Base-by-base conservation (phyloP, 2,113 vertebrate genomes). In the Parotia lawesii region DNA sequence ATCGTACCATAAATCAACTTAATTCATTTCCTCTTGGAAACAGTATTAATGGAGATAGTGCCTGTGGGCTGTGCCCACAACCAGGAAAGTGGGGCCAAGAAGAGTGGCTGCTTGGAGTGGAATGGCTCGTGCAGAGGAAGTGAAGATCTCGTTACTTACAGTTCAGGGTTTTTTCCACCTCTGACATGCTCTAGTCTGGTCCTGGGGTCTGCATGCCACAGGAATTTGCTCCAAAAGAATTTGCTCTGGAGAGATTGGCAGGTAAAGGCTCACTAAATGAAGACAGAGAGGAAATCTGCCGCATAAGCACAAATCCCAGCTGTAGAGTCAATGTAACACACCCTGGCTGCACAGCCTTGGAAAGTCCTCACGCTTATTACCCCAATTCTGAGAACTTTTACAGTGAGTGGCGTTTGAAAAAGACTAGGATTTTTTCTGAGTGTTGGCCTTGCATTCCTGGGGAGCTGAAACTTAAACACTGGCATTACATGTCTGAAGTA, bases 401-500 rank as follows among this genome's bases (percentile, higher is more conserved):
- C 10, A 11, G 1, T 18, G 8, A 16, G 21, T 37, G 8, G 10
- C 38, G 40, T 81, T 71, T 81, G 62, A 87, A 87, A 85, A 82
- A 85, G 28, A 66, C 1, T 8, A 57, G 28, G 35, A 57, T 54
- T 78, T 45, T 47, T 62, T 50, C 25, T 66, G 21, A 50, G 14
- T 15, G 3, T 50, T 87, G 12, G 3, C 25, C 6, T 87, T 66
- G 25, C 10, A 38, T 73, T 65, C 15, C 40, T 47, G 4, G 3
- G 35, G 13, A 83, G 15, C 23, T 47, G 53, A 70, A 74, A 21
- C 13, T 83, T 71, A 45, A 86, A 77, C 11, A 27, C 3, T 19
- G 22, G 12, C 5, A 11, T 81, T 62, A 42, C 2, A 9, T 0
- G 0, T 22, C 17, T 22, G n/a, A 87, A 14, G 6, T 9, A 9